Evolutionary conservation across 2,797 vertebrate genomes (phyloP), one percentile per base, ranked within the genome.

Genomic region (Micromesistius poutassou): DNA sequence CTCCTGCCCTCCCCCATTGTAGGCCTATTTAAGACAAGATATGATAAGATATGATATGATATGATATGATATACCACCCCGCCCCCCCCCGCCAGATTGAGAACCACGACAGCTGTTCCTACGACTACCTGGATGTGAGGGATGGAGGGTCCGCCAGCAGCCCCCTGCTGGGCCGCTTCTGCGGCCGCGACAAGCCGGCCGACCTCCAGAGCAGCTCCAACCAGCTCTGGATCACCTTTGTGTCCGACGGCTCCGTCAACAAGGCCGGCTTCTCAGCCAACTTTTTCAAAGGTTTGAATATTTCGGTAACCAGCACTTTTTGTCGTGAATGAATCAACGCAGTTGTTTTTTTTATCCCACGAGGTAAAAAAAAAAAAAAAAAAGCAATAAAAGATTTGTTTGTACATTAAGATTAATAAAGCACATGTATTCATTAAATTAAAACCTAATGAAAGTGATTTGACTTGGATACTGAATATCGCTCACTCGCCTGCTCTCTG

Each of bases 181-280:
- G 98, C 0, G 97, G 97, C 87, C 97, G 97, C 0, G 95, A 98
- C 86, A 99, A 96, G 72, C 97, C 97, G 0, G 95, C 94, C 0
- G 95, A 97, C 90, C 93, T 99, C 89, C 97, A 97, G 79, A 97
- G 96, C 90, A 96, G 95, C 25, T 96, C 96, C 84, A 97, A 97
- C 90, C 95, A 94, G 83, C 94, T 99, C 77, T 98, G 96, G 97
- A 95, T 99, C 87, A 98, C 97, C 88, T 99, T 99, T 5, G 96
- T 96, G 8, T 99, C 97, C 0, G 98, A 99, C 0, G 96, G 96
- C 0, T 98, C 97, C 1, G 96, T 99, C 88, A 98, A 97, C 94
- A 99, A 98, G 80, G 97, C 96, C 0, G 97, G 98, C 0, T 99
- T 99, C 1, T 94, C 97, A 0, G 96, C 96, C 83, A 97, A 94